Evolutionary conservation across 2,113 vertebrate genomes (phyloP), one percentile per base, ranked within the genome.

Genomic region (Nothoprocta pentlandii): DNA sequence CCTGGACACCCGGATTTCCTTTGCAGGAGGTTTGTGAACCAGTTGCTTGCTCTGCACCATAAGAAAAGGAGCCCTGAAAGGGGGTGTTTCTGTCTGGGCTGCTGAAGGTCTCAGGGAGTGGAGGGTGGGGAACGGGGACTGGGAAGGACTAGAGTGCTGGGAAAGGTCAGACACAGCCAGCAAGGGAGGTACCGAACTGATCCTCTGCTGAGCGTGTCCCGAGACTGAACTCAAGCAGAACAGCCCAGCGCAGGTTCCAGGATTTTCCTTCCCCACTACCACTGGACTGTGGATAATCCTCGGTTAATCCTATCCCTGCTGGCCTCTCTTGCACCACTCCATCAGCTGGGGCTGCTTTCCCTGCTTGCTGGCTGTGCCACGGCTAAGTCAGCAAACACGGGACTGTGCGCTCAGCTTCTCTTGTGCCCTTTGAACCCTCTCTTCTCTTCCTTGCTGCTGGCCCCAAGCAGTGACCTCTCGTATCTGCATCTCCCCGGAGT

Each of bases 241-340:
- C 81, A 85, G 85, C 85, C 64, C 61, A 84, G 62, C 1, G 0
- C 83, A 89, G 83, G 80, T 94, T 96, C 93, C 94, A 89, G 90
- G 88, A 84, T 96, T 96, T 93, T 92, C 95, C 84, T 79, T 93
- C 63, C 91, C 91, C 10, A 1, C 58, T 1, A 0, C 85, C 83
- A 78, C 88, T 66, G 88, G 90, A 69, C 85, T 94, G 93, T 81
- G 66, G 88, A 85, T 94, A 95, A 95, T 97, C 90, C 90, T 86
- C 89, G 10, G 58, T 86, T 93, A 96, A 95, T 95, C 85, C 77
- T 53, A 69, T 85, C 77, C 82, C 80, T 0, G 0, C 90, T 84
- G 76, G 82, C 93, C 85, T 95, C 87, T 88, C 0, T 2, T 85
- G 30, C 1, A 0, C 76, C 70, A 59, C 63, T 91, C 41, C 3